phyloP scores from a whole-genome alignment of 2,888 invertebrate species.

The Philaethria dido region DNA sequence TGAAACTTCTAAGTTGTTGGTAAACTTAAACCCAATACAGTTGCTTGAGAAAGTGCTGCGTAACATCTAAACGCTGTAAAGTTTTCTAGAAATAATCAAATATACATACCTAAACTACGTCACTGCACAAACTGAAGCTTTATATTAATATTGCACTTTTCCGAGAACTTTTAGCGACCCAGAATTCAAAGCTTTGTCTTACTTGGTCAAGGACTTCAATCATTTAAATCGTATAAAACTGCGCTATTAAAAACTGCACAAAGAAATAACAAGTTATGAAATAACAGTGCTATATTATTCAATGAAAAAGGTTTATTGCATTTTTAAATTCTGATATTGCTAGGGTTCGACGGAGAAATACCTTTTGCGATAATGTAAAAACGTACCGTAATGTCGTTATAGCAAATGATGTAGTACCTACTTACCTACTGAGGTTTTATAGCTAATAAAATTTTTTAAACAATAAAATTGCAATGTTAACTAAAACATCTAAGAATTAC shows the following conservation, averaged over 20 bases:
- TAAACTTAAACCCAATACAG: conserved; percentile 7
- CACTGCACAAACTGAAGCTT: conserved; percentile 10
- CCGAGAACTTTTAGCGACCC: conserved; percentile 30
- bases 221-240: conserved; percentile 24
- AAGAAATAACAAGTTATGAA: conserved; percentile 20
- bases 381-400: too few species aligned
- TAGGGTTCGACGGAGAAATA: neutral
- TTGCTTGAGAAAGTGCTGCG: neutral
- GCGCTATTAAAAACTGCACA: conserved; percentile 19
- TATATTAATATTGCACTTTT: conserved; percentile 23
- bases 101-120: neutral
- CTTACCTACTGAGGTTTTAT: too few species aligned
- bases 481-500: too few species aligned
- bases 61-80: conserved; percentile 3
- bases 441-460: too few species aligned
- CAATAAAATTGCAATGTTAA: too few species aligned
- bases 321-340: neutral
- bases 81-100: conserved; percentile 7
- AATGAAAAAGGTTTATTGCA: neutral
- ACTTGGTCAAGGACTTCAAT: conserved; percentile 23
- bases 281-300: conserved; percentile 1
- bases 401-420: too few species aligned
- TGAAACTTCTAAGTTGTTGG: conserved; percentile 2
- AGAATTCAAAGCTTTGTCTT: conserved; percentile 28
- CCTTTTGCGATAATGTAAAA: too few species aligned